Percentiles rank a stretch among this genome's conserved stretches.
Conservation (phyloP, 1,140 invertebrate genomes). For the Microplitis demolitor region DNA sequence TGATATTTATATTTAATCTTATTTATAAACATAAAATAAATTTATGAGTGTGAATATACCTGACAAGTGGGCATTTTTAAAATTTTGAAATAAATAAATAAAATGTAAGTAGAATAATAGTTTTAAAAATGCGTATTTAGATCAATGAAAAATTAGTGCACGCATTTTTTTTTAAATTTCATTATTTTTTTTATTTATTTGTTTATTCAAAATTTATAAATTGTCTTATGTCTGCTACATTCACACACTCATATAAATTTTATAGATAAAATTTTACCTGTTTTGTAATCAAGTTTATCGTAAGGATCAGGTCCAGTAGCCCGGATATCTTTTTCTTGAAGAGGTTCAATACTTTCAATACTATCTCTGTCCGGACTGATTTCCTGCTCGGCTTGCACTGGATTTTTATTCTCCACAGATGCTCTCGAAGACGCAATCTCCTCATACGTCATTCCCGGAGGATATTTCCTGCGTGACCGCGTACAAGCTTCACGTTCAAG, state of each 20-base stretch:
- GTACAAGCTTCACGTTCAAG: slow-evolving; percentile 52
- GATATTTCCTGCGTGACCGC: slow-evolving; percentile 46
- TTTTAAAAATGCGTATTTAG: no score
- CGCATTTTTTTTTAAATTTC: no score
- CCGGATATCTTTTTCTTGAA: slow-evolving; percentile 58
- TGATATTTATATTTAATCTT: neutral
- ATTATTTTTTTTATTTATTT: no score
- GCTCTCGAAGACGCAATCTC: slow-evolving; percentile 56
- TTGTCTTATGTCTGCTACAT: no score
- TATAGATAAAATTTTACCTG: slow-evolving; percentile 41
- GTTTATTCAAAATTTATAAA: no score
- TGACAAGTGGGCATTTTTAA: neutral
- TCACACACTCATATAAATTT: no score
- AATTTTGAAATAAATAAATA: no score
- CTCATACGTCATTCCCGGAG: slow-evolving; percentile 57
- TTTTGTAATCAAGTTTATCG: slow-evolving; percentile 62
- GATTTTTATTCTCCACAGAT: slow-evolving; percentile 32
- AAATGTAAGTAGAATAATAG: no score
- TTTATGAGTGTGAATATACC: neutral
- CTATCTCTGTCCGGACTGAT: slow-evolving; percentile 53
- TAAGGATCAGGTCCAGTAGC: slow-evolving; percentile 63
- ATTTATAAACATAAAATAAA: no score
- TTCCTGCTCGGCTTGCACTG: slow-evolving; percentile 42
- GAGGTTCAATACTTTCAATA: slow-evolving; percentile 54
- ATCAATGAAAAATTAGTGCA: no score